Percentiles rank a stretch among this genome's conserved stretches.
Conservation (phyloP, 2,113 vertebrate genomes). For the Rana temporaria region DNA sequence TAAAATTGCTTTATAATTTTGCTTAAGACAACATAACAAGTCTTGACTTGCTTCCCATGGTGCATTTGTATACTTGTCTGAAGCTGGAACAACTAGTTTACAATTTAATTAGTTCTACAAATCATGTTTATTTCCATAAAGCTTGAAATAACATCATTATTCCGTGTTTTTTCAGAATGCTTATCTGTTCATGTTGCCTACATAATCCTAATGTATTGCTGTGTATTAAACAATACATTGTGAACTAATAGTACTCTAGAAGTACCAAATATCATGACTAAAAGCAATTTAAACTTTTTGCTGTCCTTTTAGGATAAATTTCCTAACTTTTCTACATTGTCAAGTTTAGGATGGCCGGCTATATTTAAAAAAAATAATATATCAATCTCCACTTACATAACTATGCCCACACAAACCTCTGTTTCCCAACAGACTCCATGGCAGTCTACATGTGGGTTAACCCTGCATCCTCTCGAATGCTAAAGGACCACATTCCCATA, state of each 20-base stretch:
- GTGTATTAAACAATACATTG: constrained; percentile 17
- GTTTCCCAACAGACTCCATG: too few species aligned
- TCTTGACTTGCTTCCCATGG: constrained; percentile 18
- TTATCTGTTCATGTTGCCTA: background rate
- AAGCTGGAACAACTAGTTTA: constrained; percentile 9
- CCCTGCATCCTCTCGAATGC: too few species aligned
- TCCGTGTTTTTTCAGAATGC: background rate
- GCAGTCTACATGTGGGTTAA: too few species aligned
- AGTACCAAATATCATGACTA: background rate
- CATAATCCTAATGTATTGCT: constrained; percentile 1
- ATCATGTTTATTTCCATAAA: constrained; percentile 15
- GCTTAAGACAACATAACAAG: constrained; percentile 23
- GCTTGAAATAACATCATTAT: background rate
- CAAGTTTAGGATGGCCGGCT: too few species aligned
- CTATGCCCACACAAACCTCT: too few species aligned
- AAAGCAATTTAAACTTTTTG: background rate
- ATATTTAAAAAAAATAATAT: too few species aligned
- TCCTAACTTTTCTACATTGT: too few species aligned
- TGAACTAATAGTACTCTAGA: background rate
- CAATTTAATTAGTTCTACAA: constrained; percentile 38
- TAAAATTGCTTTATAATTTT: constrained; percentile 19
- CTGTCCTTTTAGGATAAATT: background rate
- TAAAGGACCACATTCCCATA: too few species aligned
- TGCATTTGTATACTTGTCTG: constrained; percentile 15
- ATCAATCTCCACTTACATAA: too few species aligned